Evolutionary conservation across 2,888 invertebrate genomes (phyloP).

Genomic region (Coelinius sp.): DNA sequence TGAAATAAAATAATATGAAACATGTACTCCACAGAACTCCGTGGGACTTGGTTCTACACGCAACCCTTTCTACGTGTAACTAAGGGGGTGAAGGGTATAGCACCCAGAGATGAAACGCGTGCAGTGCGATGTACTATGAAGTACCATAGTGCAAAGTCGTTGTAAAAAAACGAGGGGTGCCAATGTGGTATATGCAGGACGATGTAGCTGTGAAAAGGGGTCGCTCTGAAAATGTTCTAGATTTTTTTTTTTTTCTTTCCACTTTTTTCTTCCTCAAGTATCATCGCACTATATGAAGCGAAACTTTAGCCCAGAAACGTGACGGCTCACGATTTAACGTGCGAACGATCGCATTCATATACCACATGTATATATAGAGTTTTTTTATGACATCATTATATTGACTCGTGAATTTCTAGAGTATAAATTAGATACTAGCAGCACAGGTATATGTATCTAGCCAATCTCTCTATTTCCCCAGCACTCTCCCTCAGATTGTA

Average conservation of each 20-base stretch:
- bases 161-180: constrained; percentile 28
- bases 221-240: constrained; percentile 66
- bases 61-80: constrained; percentile 16
- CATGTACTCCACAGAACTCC: not conserved
- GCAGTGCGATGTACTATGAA: constrained; percentile 55
- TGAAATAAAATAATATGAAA: not conserved
- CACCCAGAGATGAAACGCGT: constrained; percentile 45
- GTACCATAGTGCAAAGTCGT: constrained; percentile 50
- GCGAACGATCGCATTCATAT: constrained; percentile 23
- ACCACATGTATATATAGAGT: not conserved
- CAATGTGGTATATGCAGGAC: constrained; percentile 31
- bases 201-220: constrained; percentile 56
- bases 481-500: not conserved
- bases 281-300: constrained; percentile 16
- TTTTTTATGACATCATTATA: constrained; percentile 4
- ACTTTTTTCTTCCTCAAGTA: constrained; percentile 26
- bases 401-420: not conserved
- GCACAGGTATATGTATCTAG: not conserved
- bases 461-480: not conserved
- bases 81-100: constrained; percentile 43
- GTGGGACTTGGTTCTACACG: constrained; percentile 20
- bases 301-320: constrained; percentile 39
- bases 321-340: constrained; percentile 32
- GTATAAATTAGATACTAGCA: constrained; percentile 3
- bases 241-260: constrained; percentile 59